Base-by-base conservation (phyloP, 37 sponge, comb jelly and placozoan species). In the Theonella swinhoei region DNA sequence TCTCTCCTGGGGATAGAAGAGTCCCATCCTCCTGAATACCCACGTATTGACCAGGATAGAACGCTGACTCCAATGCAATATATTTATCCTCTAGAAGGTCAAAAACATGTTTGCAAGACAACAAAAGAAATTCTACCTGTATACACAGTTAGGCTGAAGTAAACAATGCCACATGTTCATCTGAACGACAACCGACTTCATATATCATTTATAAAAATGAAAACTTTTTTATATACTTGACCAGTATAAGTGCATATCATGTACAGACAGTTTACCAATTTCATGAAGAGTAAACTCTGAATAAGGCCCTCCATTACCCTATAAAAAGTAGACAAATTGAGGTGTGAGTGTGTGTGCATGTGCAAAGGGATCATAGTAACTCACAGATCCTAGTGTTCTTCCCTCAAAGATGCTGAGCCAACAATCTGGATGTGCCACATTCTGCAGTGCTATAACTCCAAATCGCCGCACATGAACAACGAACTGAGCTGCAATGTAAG, bases 21-120 rank as follows among this genome's bases (percentile, higher is more conserved):
- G 1, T 1, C 1, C 74, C 74, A 5, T 74, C 26, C 31, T 39
- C 26, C 23, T 26, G 42, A 42, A 74, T 39, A 11, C 74, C 74
- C 42, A 74, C 74, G 36, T 74, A 42, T 38, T 74, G 74, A 38
- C 74, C 74, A 5, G 47, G 74, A 24, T 39, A 42, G 28, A n/a
- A 36, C 37, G 25, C 14, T 1, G 74, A 74, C 47, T 74, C 74
- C 40, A 74, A 42, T 66, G 32, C 68, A 7, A 66, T 22, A 17
- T 31, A 66, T 66, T 47, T 47, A 47, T 22, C 68, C 24, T 66
- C 68, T 66, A 22, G 28, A 66, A 17, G 9, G n/a, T n/a, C n/a
- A n/a, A n/a, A n/a, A n/a, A n/a, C n/a, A n/a, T n/a, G n/a, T n/a
- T n/a, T n/a, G n/a, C n/a, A n/a, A n/a, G n/a, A n/a, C n/a, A n/a